Conservation (phyloP, 1,140 invertebrate species). For the Zaprionus vittiger region DNA sequence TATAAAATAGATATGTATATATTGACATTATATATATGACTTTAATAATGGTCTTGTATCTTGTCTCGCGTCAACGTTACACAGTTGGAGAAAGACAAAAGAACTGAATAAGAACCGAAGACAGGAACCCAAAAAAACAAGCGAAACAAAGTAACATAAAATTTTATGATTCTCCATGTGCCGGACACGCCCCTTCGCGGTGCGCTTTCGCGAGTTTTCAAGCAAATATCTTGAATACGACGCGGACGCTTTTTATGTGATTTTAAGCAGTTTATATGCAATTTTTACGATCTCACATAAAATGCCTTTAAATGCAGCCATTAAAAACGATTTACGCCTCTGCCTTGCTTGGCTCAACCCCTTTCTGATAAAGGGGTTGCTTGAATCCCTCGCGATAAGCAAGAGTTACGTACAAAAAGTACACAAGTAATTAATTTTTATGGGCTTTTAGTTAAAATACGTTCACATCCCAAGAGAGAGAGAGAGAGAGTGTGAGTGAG, state of each 20-base stretch:
- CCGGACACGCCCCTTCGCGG: background rate
- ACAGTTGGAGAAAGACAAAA: constrained; percentile 32
- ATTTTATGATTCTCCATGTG: constrained; percentile 64
- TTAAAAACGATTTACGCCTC: constrained; percentile 81
- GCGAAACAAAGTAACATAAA: constrained; percentile 63
- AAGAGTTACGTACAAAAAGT: constrained; percentile 24
- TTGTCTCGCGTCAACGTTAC: constrained; percentile 37
- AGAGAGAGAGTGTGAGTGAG: background rate
- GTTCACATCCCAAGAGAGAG: constrained; percentile 1
- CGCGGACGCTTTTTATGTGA: constrained; percentile 75
- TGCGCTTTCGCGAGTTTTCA: constrained; percentile 1
- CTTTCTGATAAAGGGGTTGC: constrained; percentile 34
- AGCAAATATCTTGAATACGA: constrained; percentile 63
- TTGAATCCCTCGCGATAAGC: constrained; percentile 45
- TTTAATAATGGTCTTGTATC: constrained; percentile 50
- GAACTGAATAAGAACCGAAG: constrained; percentile 41
- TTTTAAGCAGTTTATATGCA: constrained; percentile 82
- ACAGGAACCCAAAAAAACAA: constrained; percentile 22
- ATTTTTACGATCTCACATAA: constrained; percentile 78
- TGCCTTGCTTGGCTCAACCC: constrained; percentile 51
- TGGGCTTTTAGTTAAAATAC: constrained; percentile 59
- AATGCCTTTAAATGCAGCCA: constrained; percentile 79
- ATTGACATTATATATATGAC: constrained; percentile 37
- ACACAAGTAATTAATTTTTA: constrained; percentile 75
- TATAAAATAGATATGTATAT: constrained; percentile 31